Evolutionary conservation across 2,113 vertebrate species (phyloP), one percentile per base, ranked within the genome.

Genomic region (Ictalurus furcatus): DNA sequence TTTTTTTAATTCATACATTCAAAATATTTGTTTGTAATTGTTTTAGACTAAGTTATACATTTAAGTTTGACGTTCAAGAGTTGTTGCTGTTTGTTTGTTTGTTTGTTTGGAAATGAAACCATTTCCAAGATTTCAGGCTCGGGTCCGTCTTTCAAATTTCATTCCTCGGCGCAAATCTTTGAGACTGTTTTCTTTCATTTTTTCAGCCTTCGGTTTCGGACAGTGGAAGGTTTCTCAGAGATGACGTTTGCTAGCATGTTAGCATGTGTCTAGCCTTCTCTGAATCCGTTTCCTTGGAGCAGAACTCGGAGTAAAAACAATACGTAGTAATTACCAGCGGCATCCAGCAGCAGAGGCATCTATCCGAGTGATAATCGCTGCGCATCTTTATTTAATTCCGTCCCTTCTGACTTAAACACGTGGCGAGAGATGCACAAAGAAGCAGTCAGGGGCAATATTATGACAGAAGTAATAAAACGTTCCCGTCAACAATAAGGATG

Each of bases 391-490:
- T 88, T 90, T 76, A 89, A 89, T 89, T 86, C 82, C 80, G 63
- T 74, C 85, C 88, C 44, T 85, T 85, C 61, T 79, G 34, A 40
- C 74, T 89, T 89, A 80, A 89, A 89, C 73, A 69, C 74, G 59
- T 89, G 61, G 88, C 71, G 56, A 85, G 88, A 89, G 84, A 89
- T 40, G 74, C 74, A 44, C 84, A 59, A 61, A 85, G 61, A 56
- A 85, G 84, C 85, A 87, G 89, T 79, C 87, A 73, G 63, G 88
- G 83, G 59, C 69, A 91, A 91, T 91, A 91, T 91, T 91, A 87
- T 91, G 90, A 91, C 89, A 88, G 84, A 87, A 81, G 88, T 48
- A 90, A 91, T 88, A 85, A 91, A 91, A 90, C 69, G 54, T 19
- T 89, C 88, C 54, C 54, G 87, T 90, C 74, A 90, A 90, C 89